A percentile compares a stretch with the other conserved stretches of the same genome.
Evolutionary conservation across 2,113 vertebrate species (phyloP).

Genomic region (Narcine bancroftii): DNA sequence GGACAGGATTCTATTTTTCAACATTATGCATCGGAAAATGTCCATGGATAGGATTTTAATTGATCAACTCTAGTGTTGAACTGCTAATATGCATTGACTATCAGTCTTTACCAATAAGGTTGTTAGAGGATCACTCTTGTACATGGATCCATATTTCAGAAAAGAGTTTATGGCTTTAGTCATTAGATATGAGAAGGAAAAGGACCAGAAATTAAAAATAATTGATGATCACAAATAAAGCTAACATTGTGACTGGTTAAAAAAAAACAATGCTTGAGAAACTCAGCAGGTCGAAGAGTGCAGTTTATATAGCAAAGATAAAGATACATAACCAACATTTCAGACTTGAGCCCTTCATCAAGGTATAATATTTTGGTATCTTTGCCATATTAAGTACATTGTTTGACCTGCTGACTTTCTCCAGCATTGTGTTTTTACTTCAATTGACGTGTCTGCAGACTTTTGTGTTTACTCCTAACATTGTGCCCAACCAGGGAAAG

Average conservation of each 20-base stretch:
- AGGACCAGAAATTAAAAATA: neutral
- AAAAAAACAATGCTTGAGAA: too few species aligned
- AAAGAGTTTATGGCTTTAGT: neutral
- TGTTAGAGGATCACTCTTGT: too few species aligned
- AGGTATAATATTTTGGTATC: too few species aligned
- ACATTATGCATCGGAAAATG: neutral
- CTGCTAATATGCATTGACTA: neutral
- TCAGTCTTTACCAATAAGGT: neutral
- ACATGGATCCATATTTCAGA: neutral
- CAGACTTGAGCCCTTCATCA: too few species aligned
- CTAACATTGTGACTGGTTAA: neutral
- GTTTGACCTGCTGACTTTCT: too few species aligned
- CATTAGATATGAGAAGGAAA: neutral
- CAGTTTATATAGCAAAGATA: too few species aligned
- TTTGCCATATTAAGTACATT: too few species aligned
- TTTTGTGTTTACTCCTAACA: too few species aligned
- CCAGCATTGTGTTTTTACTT: too few species aligned
- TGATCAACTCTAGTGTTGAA: neutral
- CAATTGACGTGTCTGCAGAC: too few species aligned
- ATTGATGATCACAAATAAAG: neutral
- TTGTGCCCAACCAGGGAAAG: neutral
- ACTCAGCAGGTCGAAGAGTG: too few species aligned
- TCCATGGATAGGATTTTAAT: neutral
- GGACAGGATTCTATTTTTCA: neutral
- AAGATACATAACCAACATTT: too few species aligned